phyloP scores from a whole-genome alignment of 1,140 invertebrate species.

The Mactra quadrangularis region DNA sequence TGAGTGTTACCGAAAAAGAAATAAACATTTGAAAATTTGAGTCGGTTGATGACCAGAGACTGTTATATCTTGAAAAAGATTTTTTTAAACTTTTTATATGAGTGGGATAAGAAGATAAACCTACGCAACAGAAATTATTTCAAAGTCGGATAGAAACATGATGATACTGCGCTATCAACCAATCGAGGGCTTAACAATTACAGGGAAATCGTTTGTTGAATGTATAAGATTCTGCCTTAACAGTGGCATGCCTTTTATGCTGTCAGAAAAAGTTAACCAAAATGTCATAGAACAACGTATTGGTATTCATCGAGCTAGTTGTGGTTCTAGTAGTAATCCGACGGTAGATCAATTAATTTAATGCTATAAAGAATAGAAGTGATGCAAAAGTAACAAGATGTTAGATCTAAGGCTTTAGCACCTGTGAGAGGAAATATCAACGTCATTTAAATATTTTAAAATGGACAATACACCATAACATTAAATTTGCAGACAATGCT shows the following conservation, averaged over 20 bases:
- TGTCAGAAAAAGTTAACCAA: conserved; percentile 45
- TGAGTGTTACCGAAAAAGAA: neutral
- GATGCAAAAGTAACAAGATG: conserved; percentile 8
- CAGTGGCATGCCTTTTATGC: conserved; percentile 15
- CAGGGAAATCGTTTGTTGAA: conserved; percentile 31
- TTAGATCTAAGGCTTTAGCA: neutral
- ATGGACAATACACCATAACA: neutral
- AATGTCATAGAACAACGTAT: conserved; percentile 55
- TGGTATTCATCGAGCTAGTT: neutral
- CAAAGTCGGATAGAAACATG: neutral
- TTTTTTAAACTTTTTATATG: conserved; percentile 7
- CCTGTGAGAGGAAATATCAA: neutral
- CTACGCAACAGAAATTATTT: neutral
- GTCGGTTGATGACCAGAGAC: conserved; percentile 9
- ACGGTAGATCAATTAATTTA: conserved; percentile 16
- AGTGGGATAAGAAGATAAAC: neutral
- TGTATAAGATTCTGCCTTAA: conserved; percentile 19
- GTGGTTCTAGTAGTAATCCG: conserved; percentile 17
- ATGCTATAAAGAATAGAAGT: too few species aligned
- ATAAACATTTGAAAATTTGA: conserved; percentile 13
- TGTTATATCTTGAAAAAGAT: conserved; percentile 6
- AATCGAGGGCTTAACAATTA: conserved; percentile 43
- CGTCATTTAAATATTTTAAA: neutral
- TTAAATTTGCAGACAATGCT: too few species aligned
- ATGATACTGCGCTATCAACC: conserved; percentile 49